A percentile compares a stretch with the other conserved stretches of the same genome.
These are phyloP conservation scores for Cetoscarus ocellatus DNA, from an alignment of 2,797 vertebrate species.

Conservation along the genomic window DNA sequence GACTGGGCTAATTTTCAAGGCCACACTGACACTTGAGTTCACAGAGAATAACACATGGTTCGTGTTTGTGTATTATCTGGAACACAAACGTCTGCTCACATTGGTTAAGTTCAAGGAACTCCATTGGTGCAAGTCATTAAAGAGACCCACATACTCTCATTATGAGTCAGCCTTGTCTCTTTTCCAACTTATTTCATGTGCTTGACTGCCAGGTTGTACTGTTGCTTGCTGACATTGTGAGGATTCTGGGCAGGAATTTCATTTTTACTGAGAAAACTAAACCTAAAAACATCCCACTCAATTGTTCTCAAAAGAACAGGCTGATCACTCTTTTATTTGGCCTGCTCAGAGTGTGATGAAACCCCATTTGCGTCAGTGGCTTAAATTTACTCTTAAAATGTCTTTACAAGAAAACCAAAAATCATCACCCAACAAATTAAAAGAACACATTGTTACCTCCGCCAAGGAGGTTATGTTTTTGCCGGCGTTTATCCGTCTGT, in stretches of 20 bases:
- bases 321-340: not conserved
- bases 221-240: conserved; percentile 5
- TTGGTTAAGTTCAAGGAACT: conserved; percentile 40
- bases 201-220: not conserved
- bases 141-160: conserved; percentile 47
- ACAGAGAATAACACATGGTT: conserved; percentile 46
- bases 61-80: conserved; percentile 37
- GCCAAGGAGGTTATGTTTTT: no score
- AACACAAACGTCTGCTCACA: conserved; percentile 24
- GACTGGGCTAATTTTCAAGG: conserved; percentile 34
- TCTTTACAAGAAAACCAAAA: no score
- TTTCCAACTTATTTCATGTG: not conserved
- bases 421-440: no score
- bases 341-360: not conserved
- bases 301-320: not conserved
- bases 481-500: no score
- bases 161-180: conserved; percentile 29
- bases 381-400: not conserved
- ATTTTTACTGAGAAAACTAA: not conserved
- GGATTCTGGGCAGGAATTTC: not conserved
- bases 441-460: no score
- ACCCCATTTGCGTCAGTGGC: not conserved
- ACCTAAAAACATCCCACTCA: not conserved
- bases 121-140: conserved; percentile 54
- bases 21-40: conserved; percentile 11